A percentile compares a stretch with the other conserved stretches of the same genome.
phyloP scores from a whole-genome alignment of 2,888 invertebrate genomes.

The Neoitamus cyanurus region DNA sequence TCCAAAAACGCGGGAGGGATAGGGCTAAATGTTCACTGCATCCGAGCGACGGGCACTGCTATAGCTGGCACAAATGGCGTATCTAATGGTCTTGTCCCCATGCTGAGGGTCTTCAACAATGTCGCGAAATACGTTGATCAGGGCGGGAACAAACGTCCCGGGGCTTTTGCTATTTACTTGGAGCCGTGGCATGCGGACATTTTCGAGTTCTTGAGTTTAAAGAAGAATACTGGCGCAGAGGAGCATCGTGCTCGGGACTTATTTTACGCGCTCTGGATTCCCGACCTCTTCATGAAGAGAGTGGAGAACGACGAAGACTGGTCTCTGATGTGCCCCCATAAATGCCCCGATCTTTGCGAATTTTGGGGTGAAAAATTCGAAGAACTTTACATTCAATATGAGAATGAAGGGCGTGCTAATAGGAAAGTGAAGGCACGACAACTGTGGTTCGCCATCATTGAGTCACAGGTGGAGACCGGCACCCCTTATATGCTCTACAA shows the following conservation, averaged over 20 bases:
- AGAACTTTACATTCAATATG: conserved; percentile 85
- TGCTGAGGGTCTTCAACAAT: conserved; percentile 95
- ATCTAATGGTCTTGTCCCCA: conserved; percentile 96
- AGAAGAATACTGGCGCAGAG: conserved; percentile 96
- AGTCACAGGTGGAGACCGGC: conserved; percentile 97
- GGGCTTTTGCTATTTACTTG: conserved; percentile 96
- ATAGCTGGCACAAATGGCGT: conserved; percentile 95
- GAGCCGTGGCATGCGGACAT: conserved; percentile 99
- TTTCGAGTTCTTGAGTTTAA: conserved; percentile 93
- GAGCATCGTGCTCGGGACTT: conserved; percentile 94
- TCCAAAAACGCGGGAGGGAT: conserved; percentile 98
- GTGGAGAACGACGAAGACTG: conserved; percentile 86
- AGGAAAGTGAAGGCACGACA: conserved; percentile 83
- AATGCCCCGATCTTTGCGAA: conserved; percentile 89
- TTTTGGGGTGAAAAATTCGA: conserved; percentile 97
- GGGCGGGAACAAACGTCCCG: conserved; percentile 97
- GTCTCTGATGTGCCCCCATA: conserved; percentile 97
- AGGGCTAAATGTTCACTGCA: conserved; percentile 95
- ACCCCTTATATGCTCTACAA: conserved; percentile 98
- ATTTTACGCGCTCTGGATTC: conserved; percentile 98
- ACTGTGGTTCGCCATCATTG: conserved; percentile 93
- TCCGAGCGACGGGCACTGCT: conserved; percentile 89
- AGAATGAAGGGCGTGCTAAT: conserved; percentile 78
- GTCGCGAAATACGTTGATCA: conserved; percentile 97
- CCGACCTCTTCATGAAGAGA: conserved; percentile 97